Percentiles rank a stretch among this genome's conserved stretches.
Conservation (phyloP, 2,113 vertebrate species). For the Leptodactylus fuscus region DNA sequence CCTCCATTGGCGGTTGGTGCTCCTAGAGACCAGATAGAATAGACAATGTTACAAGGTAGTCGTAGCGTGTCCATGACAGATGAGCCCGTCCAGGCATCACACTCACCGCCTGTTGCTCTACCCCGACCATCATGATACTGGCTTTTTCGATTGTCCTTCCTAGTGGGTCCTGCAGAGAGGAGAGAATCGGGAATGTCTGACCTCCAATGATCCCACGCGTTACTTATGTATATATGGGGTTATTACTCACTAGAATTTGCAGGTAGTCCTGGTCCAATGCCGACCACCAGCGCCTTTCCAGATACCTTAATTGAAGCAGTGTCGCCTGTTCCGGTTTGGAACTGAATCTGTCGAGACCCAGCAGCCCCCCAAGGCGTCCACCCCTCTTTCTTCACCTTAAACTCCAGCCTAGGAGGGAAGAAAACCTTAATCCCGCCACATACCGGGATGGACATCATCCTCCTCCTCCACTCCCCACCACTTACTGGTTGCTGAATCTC, state of each 20-base stretch:
- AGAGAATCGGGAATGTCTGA: background rate
- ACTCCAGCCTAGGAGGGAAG: slow-evolving; percentile 76
- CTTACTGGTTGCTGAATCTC: slow-evolving; percentile 83
- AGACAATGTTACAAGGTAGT: background rate
- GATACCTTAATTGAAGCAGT: slow-evolving; percentile 71
- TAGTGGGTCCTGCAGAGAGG: slow-evolving; percentile 73
- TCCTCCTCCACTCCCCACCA: fast-evolving
- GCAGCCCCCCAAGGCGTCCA: slow-evolving; percentile 79
- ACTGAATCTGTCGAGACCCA: slow-evolving; percentile 82
- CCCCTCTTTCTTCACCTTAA: slow-evolving; percentile 84
- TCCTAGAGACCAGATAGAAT: slow-evolving; percentile 46
- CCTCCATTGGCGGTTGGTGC: background rate
- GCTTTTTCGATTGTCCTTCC: slow-evolving; percentile 80
- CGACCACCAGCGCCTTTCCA: slow-evolving; percentile 75
- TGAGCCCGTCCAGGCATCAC: background rate
- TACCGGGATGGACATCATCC: background rate
- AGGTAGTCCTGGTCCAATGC: slow-evolving; percentile 78
- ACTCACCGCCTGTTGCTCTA: slow-evolving; percentile 62
- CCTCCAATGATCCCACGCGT: background rate
- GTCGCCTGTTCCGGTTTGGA: slow-evolving; percentile 75
- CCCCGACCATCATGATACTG: slow-evolving; percentile 61
- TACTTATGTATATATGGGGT: background rate
- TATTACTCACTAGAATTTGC: slow-evolving; percentile 76
- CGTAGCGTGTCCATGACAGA: background rate
- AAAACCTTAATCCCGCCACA: background rate